A percentile compares a stretch with the other conserved stretches of the same genome.
Conservation (phyloP, 1,140 invertebrate species). For the Zaprionus kolodkinae region DNA sequence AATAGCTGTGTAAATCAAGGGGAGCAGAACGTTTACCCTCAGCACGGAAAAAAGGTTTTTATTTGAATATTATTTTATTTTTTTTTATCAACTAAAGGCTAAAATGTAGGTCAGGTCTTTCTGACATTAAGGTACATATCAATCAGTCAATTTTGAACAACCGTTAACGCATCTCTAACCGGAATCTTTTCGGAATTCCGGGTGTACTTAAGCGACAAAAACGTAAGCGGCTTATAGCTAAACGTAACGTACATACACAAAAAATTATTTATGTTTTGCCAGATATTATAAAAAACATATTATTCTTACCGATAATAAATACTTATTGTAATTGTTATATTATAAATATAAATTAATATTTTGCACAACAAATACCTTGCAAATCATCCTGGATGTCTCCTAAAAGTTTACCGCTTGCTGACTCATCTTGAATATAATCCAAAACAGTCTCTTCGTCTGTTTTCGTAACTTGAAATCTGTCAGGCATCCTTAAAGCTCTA, state of each 20-base stretch:
- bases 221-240: too few relatives aligned
- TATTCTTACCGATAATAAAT: not conserved
- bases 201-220: too few relatives aligned
- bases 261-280: too few relatives aligned
- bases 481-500: conserved; percentile 67
- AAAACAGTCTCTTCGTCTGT: conserved; percentile 75
- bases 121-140: not conserved
- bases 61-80: too few relatives aligned
- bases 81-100: too few relatives aligned
- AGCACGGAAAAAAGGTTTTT: too few relatives aligned
- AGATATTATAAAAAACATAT: too few relatives aligned
- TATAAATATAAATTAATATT: not conserved
- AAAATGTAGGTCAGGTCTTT: too few relatives aligned
- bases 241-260: too few relatives aligned
- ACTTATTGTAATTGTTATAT: not conserved
- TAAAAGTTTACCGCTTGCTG: conserved; percentile 74
- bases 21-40: too few relatives aligned
- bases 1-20: not conserved
- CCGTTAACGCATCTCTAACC: not conserved
- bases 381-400: conserved; percentile 69
- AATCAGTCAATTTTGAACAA: not conserved
- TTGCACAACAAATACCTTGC: conserved; percentile 44
- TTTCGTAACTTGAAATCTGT: conserved; percentile 83
- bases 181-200: too few relatives aligned
- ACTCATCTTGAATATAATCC: conserved; percentile 76